Evolutionary conservation across 1,140 invertebrate species (phyloP), one percentile per base, ranked within the genome.

Genomic region (Polyergus mexicanus): DNA sequence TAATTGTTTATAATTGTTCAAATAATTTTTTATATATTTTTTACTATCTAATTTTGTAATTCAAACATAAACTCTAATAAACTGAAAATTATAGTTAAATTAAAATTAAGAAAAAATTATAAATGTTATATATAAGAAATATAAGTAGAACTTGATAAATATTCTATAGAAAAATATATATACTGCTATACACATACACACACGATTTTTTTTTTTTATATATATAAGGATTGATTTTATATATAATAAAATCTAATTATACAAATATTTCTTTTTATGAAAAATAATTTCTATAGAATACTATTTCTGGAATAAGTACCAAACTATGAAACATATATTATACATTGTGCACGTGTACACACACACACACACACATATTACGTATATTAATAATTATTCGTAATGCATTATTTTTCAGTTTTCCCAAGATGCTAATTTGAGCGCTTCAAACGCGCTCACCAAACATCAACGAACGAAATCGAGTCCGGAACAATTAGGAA

Each of bases 381-480:
- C 3, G 3, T 47, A 78, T 41, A 63, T 56, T 71, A 75, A 38
- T 75, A 72, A 58, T 77, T 19, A 80, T 47, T 69, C 35, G 28
- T 56, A 60, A 81, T 66, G 7, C 44, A 75, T 38, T 88, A 58
- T 7, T 56, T 93, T 91, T 84, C 84, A 95, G 94, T 90, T 94
- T 87, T 94, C 94, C 7, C 94, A 95, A 87, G 94, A 93, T 28
- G 87, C 92, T 2, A 94, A 95, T 89, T 90, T 95, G 74, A 91
- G 91, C 16, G 93, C 92, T 1, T 89, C 91, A 11, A 92, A 90
- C 28, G 92, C 90, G 5, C 83, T 94, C 32, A 95, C 95, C 76
- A 96, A 96, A 41, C 97, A 97, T 92, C 97, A 97, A 89, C 95
- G 97, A 75, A 96, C 97, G 22, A 97, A 97, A 90, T 97, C 97